phyloP scores from a whole-genome alignment of 2,113 vertebrate genomes.

The Pipra filicauda region DNA sequence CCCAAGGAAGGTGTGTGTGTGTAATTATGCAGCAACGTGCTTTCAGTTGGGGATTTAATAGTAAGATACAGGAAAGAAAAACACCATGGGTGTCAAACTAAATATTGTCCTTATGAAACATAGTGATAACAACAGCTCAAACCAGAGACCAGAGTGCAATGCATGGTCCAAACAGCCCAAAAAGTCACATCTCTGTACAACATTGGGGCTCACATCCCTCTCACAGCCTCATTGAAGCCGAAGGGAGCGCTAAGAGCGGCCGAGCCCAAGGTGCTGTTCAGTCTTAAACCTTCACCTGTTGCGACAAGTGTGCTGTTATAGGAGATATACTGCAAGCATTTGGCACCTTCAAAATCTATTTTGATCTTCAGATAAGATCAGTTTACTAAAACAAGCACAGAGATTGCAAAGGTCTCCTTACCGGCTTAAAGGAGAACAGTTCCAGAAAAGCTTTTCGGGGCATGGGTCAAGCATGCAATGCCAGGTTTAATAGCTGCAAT shows the following conservation, averaged over 20 bases:
- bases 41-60: not conserved
- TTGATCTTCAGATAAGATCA: constrained; percentile 46
- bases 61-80: not conserved
- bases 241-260: rapidly evolving
- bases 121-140: not conserved
- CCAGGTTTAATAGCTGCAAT: constrained; percentile 6
- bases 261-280: not conserved
- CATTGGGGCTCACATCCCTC: not conserved
- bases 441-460: constrained; percentile 19
- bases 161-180: not conserved
- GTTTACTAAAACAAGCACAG: constrained; percentile 1
- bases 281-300: not conserved
- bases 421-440: not conserved
- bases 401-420: not conserved
- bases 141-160: not conserved
- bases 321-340: not conserved
- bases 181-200: not conserved
- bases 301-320: not conserved
- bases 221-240: not conserved
- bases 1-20: not conserved
- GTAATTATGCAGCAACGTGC: not conserved
- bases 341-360: constrained; percentile 34
- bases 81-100: not conserved
- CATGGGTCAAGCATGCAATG: constrained; percentile 15
- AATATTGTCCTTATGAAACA: not conserved